phyloP scores from a whole-genome alignment of 2,888 invertebrate genomes.

The Coenonympha arcania region DNA sequence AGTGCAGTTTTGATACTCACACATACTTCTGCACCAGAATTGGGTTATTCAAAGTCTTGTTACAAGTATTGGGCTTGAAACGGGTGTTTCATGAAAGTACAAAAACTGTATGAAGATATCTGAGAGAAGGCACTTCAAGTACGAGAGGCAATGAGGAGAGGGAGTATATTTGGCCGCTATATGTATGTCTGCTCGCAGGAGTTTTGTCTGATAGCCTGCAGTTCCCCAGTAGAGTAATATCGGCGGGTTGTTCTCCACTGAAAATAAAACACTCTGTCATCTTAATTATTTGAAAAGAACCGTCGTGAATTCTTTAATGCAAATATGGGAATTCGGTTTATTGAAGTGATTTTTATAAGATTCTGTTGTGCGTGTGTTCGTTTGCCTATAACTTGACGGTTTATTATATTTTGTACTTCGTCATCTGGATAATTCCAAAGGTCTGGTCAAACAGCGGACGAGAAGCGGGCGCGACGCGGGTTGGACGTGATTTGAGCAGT shows the following conservation, averaged over 20 bases:
- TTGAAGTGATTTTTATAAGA: no score
- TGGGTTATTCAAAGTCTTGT: background rate
- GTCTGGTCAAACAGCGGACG: no score
- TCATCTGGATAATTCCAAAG: no score
- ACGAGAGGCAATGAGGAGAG: slow-evolving; percentile 35
- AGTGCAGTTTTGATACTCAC: slow-evolving; percentile 18
- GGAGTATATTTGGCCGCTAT: slow-evolving; percentile 70
- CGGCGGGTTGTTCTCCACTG: slow-evolving; percentile 82
- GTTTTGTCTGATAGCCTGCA: slow-evolving; percentile 83
- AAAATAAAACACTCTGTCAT: slow-evolving; percentile 48
- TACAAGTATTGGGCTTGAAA: background rate
- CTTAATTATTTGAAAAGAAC: no score
- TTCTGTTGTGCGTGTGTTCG: no score
- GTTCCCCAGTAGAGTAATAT: slow-evolving; percentile 86
- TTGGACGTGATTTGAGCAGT: no score
- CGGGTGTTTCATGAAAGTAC: slow-evolving; percentile 18
- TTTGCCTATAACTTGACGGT: no score
- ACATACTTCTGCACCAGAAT: slow-evolving; percentile 23
- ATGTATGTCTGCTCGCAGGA: slow-evolving; percentile 90
- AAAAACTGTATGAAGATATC: slow-evolving; percentile 34
- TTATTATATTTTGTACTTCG: no score
- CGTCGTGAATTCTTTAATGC: no score
- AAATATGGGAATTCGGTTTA: no score
- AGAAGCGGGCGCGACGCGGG: no score
- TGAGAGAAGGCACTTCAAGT: slow-evolving; percentile 57